phyloP scores from a whole-genome alignment of 2,888 invertebrate genomes.

The Leptopilina drosophilae region DNA sequence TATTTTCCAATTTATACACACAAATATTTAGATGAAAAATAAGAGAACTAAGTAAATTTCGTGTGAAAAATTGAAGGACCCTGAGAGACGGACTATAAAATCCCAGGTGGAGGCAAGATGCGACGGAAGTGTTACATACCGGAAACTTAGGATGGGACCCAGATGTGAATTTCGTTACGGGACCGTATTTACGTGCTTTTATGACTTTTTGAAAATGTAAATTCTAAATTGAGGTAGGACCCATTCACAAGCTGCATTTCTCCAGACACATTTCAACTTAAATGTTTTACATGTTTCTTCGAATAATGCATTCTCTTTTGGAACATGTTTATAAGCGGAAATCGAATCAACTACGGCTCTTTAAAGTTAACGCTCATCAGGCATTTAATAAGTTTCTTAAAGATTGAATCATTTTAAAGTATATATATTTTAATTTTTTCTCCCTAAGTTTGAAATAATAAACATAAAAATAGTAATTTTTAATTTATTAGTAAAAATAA shows the following conservation, averaged over 20 bases:
- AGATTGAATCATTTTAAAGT: too few relatives aligned
- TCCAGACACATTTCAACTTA: neutral
- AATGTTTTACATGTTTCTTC: conserved; percentile 14
- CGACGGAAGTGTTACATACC: conserved; percentile 37
- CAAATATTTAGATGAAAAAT: too few relatives aligned
- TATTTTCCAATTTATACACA: too few relatives aligned
- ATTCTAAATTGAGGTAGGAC: conserved; percentile 37
- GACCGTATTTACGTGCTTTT: conserved; percentile 31
- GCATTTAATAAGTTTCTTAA: too few relatives aligned
- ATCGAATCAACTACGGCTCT: neutral
- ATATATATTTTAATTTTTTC: too few relatives aligned
- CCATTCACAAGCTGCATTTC: conserved; percentile 19
- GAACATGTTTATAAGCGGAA: neutral
- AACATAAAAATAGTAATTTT: too few relatives aligned
- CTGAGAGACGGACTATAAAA: conserved; percentile 10
- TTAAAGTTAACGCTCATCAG: neutral
- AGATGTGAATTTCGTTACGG: conserved; percentile 30
- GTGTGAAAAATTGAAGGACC: conserved; percentile 31
- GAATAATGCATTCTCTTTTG: neutral
- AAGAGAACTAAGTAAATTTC: too few relatives aligned
- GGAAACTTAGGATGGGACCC: conserved; percentile 19
- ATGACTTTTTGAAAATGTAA: conserved; percentile 29
- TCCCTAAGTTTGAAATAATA: too few relatives aligned
- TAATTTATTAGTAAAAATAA: too few relatives aligned
- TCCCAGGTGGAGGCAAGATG: conserved; percentile 40